These are phyloP conservation scores for Tineola bisselliella DNA, from an alignment of 2,888 invertebrate genomes.

Conservation along the genomic window DNA sequence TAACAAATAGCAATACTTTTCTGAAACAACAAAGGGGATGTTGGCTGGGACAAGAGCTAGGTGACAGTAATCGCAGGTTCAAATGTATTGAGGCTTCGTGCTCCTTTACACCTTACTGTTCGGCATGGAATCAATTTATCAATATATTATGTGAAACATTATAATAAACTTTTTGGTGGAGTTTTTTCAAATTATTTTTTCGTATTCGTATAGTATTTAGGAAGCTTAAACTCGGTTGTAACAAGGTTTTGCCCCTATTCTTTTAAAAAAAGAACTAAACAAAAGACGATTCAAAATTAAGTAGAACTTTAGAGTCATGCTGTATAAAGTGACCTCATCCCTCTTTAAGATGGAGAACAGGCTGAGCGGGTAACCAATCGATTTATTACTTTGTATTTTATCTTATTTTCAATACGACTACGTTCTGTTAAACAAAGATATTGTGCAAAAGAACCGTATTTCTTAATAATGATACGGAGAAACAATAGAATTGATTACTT, in stretches of 20 bases:
- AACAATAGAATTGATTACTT: too few species aligned
- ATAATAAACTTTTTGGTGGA: too few species aligned
- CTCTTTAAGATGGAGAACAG: slow-evolving; percentile 6
- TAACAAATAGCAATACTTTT: slow-evolving; percentile 12
- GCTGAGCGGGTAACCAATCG: slow-evolving; percentile 9
- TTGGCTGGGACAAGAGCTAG: slow-evolving; percentile 13
- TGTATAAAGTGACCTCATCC: slow-evolving; percentile 2
- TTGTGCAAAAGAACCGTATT: not conserved
- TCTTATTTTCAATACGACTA: slow-evolving; percentile 1
- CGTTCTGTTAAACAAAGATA: slow-evolving; percentile 2
- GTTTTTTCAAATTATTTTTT: too few species aligned
- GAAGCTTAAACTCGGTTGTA: too few species aligned
- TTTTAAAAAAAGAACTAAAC: too few species aligned
- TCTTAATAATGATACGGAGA: not conserved
- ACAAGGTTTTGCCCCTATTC: too few species aligned
- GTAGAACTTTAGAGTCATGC: too few species aligned
- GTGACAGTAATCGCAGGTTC: slow-evolving; percentile 18
- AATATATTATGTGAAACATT: too few species aligned
- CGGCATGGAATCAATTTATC: too few species aligned
- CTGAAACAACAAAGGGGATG: slow-evolving; percentile 6
- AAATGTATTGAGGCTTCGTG: slow-evolving; percentile 6
- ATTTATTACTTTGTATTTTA: slow-evolving; percentile 8
- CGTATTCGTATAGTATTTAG: too few species aligned
- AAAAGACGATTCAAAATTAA: too few species aligned
- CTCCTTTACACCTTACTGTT: not conserved